These are phyloP conservation scores for Drosophila conformis DNA, from an alignment of 2,888 invertebrate species.

Conservation along the genomic window DNA sequence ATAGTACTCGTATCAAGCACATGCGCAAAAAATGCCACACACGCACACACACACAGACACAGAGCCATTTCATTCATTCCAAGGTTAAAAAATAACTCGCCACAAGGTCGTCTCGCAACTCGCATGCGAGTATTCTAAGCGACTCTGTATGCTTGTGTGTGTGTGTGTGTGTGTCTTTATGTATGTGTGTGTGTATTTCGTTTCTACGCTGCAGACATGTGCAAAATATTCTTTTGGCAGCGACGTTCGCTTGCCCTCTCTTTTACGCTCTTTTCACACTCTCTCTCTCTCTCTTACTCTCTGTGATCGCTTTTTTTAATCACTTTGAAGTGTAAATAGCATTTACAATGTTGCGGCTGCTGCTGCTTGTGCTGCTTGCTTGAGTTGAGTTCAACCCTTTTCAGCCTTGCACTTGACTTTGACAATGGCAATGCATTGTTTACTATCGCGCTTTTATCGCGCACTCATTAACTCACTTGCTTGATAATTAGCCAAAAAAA, in stretches of 20 bases:
- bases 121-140: conserved; percentile 53
- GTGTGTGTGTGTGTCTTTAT: conserved; percentile 10
- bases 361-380: not conserved
- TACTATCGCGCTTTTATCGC: conserved; percentile 53
- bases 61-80: conserved; percentile 71
- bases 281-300: not conserved
- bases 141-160: conserved; percentile 18
- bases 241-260: conserved; percentile 17
- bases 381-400: conserved; percentile 3
- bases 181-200: conserved; percentile 23
- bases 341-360: conserved; percentile 7
- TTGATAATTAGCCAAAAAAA: conserved; percentile 43
- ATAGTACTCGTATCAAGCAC: conserved; percentile 47
- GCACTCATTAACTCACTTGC: conserved; percentile 42
- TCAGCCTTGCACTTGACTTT: conserved; percentile 75
- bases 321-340: conserved; percentile 29
- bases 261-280: not conserved
- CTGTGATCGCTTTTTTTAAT: conserved; percentile 25
- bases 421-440: conserved; percentile 52
- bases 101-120: conserved; percentile 83
- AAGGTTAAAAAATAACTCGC: conserved; percentile 85
- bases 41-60: conserved; percentile 8
- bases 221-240: conserved; percentile 58
- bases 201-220: conserved; percentile 64
- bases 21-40: conserved; percentile 34